Evolutionary conservation across 1,140 invertebrate genomes (phyloP).

Genomic region (Pristionchus pacificus): DNA sequence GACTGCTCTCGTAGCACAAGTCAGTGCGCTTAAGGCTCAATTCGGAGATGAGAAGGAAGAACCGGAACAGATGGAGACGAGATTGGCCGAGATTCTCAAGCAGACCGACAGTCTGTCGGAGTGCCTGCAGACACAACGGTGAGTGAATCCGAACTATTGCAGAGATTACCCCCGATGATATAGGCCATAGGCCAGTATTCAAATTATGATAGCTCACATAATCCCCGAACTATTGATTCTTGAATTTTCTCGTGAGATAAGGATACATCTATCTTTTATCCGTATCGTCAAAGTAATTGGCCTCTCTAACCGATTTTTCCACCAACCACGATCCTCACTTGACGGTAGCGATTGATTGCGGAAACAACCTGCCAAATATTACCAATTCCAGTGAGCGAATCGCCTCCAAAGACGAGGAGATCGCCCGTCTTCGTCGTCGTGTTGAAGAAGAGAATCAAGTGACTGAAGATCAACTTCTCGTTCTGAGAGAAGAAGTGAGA

Average conservation of each 20-base stretch:
- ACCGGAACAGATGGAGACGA: slow-evolving; percentile 23
- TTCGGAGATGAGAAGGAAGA: slow-evolving; percentile 10
- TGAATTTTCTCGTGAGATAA: background rate
- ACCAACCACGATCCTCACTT: too few species aligned
- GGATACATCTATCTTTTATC: too few species aligned
- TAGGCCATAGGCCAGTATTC: background rate
- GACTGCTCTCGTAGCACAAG: slow-evolving; percentile 40
- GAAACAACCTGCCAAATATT: too few species aligned
- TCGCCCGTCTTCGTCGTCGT: background rate
- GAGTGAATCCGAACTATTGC: slow-evolving; percentile 13
- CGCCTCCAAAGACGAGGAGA: background rate
- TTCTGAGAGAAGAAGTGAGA: slow-evolving; percentile 12
- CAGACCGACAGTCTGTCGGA: slow-evolving; percentile 23
- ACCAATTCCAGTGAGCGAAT: background rate
- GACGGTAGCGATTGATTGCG: too few species aligned
- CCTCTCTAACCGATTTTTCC: too few species aligned
- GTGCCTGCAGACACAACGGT: slow-evolving; percentile 21
- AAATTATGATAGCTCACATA: slow-evolving; percentile 18
- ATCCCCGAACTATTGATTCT: slow-evolving; percentile 14
- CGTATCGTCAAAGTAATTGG: too few species aligned
- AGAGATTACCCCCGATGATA: background rate
- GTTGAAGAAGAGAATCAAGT: slow-evolving; percentile 12
- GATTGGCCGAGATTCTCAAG: slow-evolving; percentile 27
- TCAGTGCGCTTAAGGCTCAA: slow-evolving; percentile 28
- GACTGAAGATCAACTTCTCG: slow-evolving; percentile 13